A percentile compares a stretch with the other conserved stretches of the same genome.
Evolutionary conservation across 2,888 invertebrate species (phyloP).

Genomic region (Cremastobaeus sp.): DNA sequence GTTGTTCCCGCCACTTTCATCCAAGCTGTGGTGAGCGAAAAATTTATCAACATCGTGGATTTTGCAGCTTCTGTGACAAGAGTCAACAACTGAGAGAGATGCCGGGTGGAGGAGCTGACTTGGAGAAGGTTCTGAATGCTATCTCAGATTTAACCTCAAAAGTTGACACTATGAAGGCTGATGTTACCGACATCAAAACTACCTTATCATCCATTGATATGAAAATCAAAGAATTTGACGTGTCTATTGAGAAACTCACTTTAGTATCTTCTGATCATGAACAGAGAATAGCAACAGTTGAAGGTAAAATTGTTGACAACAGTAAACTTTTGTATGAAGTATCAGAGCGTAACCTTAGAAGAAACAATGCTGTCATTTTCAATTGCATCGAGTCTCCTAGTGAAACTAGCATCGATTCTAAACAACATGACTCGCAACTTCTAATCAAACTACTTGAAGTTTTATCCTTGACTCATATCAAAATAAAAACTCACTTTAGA

Average conservation of each 20-base stretch:
- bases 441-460: background rate
- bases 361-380: background rate
- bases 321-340: background rate
- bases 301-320: background rate
- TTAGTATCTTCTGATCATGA: background rate
- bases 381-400: background rate
- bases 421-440: background rate
- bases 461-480: background rate
- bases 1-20: background rate
- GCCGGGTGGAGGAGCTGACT: background rate
- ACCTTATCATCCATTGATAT: background rate
- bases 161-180: background rate
- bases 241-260: background rate
- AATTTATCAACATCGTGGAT: background rate
- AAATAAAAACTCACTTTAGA: constrained; percentile 1
- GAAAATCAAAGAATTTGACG: background rate
- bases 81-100: background rate
- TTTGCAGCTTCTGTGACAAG: background rate
- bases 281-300: background rate
- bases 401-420: background rate
- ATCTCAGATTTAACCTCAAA: background rate
- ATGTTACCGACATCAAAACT: background rate
- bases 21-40: background rate
- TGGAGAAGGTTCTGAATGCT: background rate
- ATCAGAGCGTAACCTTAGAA: background rate